Conservation (phyloP, 2,888 invertebrate genomes). For the Rugalucina vietnamica region DNA sequence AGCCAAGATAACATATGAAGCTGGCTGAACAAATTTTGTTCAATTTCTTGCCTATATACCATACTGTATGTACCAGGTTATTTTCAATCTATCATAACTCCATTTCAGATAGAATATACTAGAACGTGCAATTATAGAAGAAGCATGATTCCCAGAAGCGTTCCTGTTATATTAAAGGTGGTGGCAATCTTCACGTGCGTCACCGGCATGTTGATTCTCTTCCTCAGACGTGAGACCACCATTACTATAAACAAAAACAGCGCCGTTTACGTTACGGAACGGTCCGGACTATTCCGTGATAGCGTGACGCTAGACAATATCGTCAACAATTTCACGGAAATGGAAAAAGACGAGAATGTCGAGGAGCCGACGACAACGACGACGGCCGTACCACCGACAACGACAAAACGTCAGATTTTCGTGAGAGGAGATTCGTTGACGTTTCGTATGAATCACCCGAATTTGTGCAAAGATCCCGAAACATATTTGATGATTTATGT, state of each 20-base stretch:
- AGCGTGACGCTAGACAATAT: not conserved
- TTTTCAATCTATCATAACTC: no score
- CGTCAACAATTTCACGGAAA: not conserved
- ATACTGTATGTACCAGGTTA: no score
- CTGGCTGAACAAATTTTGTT: no score
- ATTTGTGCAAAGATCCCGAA: constrained; percentile 30
- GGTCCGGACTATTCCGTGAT: not conserved
- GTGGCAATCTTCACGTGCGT: not conserved
- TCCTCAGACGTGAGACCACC: not conserved
- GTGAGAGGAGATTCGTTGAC: constrained; percentile 37
- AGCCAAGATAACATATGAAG: no score
- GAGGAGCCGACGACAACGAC: constrained; percentile 31
- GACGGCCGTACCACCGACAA: constrained; percentile 19
- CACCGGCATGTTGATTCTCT: not conserved
- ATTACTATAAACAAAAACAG: not conserved
- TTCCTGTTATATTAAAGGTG: not conserved
- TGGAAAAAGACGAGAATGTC: not conserved
- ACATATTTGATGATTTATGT: constrained; percentile 78
- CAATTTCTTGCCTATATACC: no score
- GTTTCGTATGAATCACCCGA: constrained; percentile 37
- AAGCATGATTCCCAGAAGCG: not conserved
- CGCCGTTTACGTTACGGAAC: not conserved
- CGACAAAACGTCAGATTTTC: constrained; percentile 16
- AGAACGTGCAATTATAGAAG: no score
- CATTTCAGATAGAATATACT: no score